Percentiles rank a stretch among this genome's conserved stretches.
phyloP scores from a whole-genome alignment of 2,113 vertebrate genomes.

The Phodopus roborovskii region DNA sequence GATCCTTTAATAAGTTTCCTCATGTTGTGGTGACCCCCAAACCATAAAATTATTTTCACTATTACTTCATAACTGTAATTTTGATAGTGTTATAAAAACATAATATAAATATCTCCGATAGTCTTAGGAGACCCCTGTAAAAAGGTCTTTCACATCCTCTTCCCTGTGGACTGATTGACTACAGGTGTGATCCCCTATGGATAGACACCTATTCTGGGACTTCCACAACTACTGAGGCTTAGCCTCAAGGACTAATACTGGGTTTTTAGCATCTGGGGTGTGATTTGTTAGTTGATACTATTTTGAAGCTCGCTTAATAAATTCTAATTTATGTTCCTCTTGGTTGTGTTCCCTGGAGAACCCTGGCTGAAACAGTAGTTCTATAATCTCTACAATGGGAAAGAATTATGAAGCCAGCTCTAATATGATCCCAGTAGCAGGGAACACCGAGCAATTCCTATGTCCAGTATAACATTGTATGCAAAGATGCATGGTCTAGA shows the following conservation, averaged over 20 bases:
- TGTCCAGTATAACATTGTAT: background rate
- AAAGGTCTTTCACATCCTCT: background rate
- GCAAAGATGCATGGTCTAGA: background rate
- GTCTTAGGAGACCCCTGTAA: background rate
- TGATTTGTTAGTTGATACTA: background rate
- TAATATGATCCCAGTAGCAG: background rate
- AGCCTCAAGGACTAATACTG: background rate
- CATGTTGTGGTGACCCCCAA: background rate
- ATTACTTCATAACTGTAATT: background rate
- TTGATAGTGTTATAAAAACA: background rate
- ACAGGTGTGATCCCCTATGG: fast-evolving
- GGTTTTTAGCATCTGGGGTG: background rate
- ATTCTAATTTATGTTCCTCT: background rate
- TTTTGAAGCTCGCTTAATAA: background rate
- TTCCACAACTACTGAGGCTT: background rate
- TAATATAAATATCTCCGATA: background rate
- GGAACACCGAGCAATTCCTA: background rate
- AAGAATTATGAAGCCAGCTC: background rate
- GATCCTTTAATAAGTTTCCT: background rate
- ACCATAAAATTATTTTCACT: background rate
- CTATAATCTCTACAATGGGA: background rate
- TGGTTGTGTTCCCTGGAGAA: background rate
- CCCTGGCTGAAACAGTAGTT: background rate
- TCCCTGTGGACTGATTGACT: background rate
- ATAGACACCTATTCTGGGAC: background rate